Evolutionary conservation across 2,113 vertebrate genomes (phyloP), one percentile per base, ranked within the genome.

Genomic region (Alouatta palliata): DNA sequence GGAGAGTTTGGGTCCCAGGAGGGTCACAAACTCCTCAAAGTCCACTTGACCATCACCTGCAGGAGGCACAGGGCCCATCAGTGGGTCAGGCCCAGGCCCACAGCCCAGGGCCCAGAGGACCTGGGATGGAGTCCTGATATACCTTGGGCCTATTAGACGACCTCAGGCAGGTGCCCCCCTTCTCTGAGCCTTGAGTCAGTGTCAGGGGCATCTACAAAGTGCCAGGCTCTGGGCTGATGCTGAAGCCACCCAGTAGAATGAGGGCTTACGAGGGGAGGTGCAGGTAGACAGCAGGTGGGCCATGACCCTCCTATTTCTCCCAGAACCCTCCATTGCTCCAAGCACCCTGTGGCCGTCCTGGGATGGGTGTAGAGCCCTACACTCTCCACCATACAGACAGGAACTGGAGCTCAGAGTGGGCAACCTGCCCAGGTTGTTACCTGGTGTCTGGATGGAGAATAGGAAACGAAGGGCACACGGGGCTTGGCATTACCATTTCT

Each of bases 11-110:
- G 99, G 99, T 58, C 99, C 99, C 95, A 99, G 98, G 54, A 99
- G 98, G 4, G 99, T 99, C 97, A 99, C 99, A 70, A 99, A 99
- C 98, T 99, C 99, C 97, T 99, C 99, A 8, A 99, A 99, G 98
- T 99, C 99, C 98, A 99, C 99, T 98, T 99, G 99, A 47, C 99
- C 99, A 0, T 99, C 99, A 2, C 99, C 99, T 99, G 98, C 19
- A 47, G 79, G 1, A 12, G 80, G 83, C 90, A 87, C 35, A 96
- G 76, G 47, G 75, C 77, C 52, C 32, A 6, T 92, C 32, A 84
- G 58, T 5, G 2, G n/a, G 47, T 82, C 40, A 47, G 23, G 8
- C 58, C 13, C 17, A 47, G 61, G 27, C 6, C 4, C n/a, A 70
- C 40, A 73, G 2, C 13, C 52, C 32, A 32, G 49, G 52, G 20